phyloP scores from a whole-genome alignment of 2,888 invertebrate genomes.

The Julus scandinavius region DNA sequence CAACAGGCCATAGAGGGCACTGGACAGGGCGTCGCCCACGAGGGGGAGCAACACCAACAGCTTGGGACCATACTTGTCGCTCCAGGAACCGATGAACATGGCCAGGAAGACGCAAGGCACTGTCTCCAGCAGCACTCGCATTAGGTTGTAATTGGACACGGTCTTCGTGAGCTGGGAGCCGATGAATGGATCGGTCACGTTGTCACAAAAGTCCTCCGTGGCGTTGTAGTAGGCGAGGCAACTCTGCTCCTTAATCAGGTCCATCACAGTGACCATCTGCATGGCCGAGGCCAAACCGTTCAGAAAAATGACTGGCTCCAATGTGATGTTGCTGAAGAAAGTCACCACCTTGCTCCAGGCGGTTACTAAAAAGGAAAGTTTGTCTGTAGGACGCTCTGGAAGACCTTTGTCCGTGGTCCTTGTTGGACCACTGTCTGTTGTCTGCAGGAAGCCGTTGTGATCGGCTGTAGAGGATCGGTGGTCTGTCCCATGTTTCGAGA shows the following conservation, averaged over 20 bases:
- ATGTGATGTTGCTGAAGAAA: conserved; percentile 31
- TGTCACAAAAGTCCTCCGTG: not conserved
- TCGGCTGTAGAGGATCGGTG: too few species aligned
- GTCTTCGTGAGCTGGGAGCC: not conserved
- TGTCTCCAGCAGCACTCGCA: not conserved
- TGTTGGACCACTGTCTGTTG: too few species aligned
- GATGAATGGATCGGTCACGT: not conserved
- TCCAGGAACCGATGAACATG: conserved; percentile 50
- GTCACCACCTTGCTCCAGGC: not conserved
- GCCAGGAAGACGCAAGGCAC: conserved; percentile 43
- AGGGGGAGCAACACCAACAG: conserved; percentile 46
- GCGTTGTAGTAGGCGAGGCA: not conserved
- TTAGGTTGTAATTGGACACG: conserved; percentile 29
- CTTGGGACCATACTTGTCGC: conserved; percentile 48
- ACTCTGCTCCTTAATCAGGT: not conserved
- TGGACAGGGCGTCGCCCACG: conserved; percentile 26
- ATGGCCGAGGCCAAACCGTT: conserved; percentile 32
- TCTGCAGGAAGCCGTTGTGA: too few species aligned
- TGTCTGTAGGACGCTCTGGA: not conserved
- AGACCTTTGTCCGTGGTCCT: not conserved
- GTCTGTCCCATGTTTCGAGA: too few species aligned
- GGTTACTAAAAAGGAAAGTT: not conserved
- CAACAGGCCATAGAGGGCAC: conserved; percentile 9
- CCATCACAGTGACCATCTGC: conserved; percentile 4
- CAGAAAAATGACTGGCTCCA: conserved; percentile 32